Conservation (phyloP, 2,797 vertebrate species). For the Neoniphon sammara region DNA sequence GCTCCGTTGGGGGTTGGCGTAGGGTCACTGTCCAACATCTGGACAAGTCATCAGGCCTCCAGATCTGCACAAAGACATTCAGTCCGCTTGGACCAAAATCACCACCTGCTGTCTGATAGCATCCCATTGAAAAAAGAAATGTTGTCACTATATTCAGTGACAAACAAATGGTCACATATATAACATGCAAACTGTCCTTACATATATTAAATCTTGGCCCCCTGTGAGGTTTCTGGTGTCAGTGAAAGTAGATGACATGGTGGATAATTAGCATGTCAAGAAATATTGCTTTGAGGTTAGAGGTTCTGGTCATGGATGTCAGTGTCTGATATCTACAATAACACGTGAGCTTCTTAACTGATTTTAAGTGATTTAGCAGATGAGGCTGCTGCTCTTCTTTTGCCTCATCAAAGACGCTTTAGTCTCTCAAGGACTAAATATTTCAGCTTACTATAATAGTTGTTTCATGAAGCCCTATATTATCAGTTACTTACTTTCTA, state of each 20-base stretch:
- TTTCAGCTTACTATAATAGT: too few species aligned
- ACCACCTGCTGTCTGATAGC: constrained; percentile 12
- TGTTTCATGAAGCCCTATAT: too few species aligned
- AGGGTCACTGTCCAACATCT: constrained; percentile 80
- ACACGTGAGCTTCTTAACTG: constrained; percentile 75
- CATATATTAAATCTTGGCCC: background rate
- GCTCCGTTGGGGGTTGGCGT: constrained; percentile 65
- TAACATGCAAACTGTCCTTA: background rate
- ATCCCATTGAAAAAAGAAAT: constrained; percentile 26
- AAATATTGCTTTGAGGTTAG: constrained; percentile 69
- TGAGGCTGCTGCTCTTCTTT: constrained; percentile 52
- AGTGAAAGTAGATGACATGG: constrained; percentile 61
- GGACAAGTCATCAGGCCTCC: constrained; percentile 77
- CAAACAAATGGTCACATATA: constrained; percentile 16
- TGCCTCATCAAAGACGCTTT: background rate
- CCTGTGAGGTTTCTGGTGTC: background rate
- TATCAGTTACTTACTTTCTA: too few species aligned
- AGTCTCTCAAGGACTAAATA: background rate
- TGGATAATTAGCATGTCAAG: constrained; percentile 69
- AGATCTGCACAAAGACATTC: constrained; percentile 65
- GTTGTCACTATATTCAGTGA: constrained; percentile 11
- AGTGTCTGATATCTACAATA: constrained; percentile 65
- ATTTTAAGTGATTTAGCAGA: constrained; percentile 80
- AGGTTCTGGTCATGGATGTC: constrained; percentile 71
- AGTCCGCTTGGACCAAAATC: constrained; percentile 31